phyloP scores from a whole-genome alignment of 2,888 invertebrate species.

The Lymantria dispar region DNA sequence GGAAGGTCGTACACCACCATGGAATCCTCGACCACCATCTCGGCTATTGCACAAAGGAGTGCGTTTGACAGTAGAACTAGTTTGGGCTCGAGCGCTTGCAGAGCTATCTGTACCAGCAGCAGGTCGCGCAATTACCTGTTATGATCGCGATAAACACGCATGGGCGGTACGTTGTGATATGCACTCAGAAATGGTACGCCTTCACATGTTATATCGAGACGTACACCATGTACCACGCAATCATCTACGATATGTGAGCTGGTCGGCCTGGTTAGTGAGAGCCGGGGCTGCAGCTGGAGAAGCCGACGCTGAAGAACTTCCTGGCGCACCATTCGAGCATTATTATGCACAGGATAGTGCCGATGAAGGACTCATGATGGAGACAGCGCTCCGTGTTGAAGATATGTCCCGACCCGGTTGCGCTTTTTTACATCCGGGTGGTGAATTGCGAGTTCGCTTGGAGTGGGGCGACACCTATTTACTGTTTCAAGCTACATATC shows the following conservation, averaged over 20 bases:
- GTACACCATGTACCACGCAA: slow-evolving; percentile 90
- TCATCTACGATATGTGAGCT: slow-evolving; percentile 86
- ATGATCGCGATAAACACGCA: slow-evolving; percentile 91
- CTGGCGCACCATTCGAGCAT: slow-evolving; percentile 89
- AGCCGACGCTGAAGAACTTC: slow-evolving; percentile 85
- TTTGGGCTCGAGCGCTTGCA: slow-evolving; percentile 85
- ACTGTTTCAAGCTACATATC: slow-evolving; percentile 90
- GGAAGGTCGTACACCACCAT: slow-evolving; percentile 87
- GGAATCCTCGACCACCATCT: slow-evolving; percentile 85
- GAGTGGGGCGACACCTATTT: slow-evolving; percentile 93
- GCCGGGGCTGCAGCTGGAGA: slow-evolving; percentile 79
- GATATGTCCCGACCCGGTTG: slow-evolving; percentile 86
- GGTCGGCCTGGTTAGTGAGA: slow-evolving; percentile 86
- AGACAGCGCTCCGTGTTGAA: slow-evolving; percentile 88
- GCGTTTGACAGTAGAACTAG: slow-evolving; percentile 87
- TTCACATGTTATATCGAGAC: slow-evolving; percentile 89
- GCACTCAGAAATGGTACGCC: slow-evolving; percentile 88
- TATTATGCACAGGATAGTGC: slow-evolving; percentile 91
- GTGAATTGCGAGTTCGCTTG: slow-evolving; percentile 88
- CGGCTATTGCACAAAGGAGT: slow-evolving; percentile 84
- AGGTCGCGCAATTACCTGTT: slow-evolving; percentile 84
- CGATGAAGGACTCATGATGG: slow-evolving; percentile 92
- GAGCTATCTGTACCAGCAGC: slow-evolving; percentile 80
- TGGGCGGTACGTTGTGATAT: slow-evolving; percentile 91
- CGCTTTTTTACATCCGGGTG: slow-evolving; percentile 87